Conservation (phyloP, 2,888 invertebrate species). For the Matsumyia berberina region DNA sequence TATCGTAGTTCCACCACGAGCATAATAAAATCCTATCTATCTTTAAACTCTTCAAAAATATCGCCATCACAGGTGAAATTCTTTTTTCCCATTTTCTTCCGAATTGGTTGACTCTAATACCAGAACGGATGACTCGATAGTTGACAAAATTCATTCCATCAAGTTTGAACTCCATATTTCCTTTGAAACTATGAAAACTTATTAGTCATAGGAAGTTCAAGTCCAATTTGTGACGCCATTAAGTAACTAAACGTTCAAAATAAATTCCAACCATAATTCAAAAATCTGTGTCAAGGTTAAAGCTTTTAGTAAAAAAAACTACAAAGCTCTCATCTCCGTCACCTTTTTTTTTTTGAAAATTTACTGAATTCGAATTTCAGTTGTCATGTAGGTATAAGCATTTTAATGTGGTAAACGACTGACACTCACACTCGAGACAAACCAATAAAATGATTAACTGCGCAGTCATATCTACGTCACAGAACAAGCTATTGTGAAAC, state of each 20-base stretch:
- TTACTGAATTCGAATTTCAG: background rate
- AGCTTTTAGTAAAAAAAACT: background rate
- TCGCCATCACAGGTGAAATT: no score
- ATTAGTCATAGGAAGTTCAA: no score
- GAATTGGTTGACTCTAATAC: no score
- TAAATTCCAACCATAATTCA: background rate
- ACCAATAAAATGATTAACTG: conserved; percentile 17
- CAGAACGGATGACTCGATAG: no score
- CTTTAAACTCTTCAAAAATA: no score
- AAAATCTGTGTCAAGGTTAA: conserved; percentile 11
- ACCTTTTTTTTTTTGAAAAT: background rate
- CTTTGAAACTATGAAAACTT: no score
- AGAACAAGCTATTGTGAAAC: conserved; percentile 4
- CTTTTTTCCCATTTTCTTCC: no score
- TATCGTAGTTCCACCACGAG: no score
- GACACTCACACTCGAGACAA: conserved; percentile 3
- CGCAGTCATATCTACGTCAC: conserved; percentile 10
- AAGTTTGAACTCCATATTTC: no score
- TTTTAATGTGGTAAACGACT: conserved; percentile 10
- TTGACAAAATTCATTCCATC: no score
- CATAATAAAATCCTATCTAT: no score
- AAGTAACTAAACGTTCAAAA: background rate
- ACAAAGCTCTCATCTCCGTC: background rate
- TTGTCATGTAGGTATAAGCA: background rate
- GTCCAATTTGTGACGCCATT: no score